Conservation (phyloP, 2,797 vertebrate genomes). For the Girardinus metallicus region DNA sequence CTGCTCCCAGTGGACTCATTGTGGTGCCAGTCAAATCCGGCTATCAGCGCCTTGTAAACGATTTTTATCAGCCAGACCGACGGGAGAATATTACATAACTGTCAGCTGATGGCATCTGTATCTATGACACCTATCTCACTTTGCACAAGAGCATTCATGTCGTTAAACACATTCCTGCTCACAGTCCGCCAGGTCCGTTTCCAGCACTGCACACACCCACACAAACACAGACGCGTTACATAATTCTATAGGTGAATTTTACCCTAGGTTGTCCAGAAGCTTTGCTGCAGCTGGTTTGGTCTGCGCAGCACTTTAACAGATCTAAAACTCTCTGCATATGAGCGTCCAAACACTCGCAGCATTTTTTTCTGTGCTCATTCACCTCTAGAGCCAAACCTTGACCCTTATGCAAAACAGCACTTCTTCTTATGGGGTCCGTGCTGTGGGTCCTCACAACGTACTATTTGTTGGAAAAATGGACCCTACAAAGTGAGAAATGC, state of each 20-base stretch:
- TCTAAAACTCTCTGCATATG: conserved; percentile 28
- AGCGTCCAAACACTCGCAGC: not conserved
- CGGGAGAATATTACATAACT: conserved; percentile 76
- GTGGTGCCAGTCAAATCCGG: conserved; percentile 72
- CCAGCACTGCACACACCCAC: conserved; percentile 55
- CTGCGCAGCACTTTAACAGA: conserved; percentile 29
- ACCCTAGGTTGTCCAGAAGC: conserved; percentile 18
- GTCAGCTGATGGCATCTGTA: conserved; percentile 63
- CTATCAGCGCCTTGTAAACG: conserved; percentile 66
- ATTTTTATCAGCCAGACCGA: conserved; percentile 64
- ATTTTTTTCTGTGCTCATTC: too few relatives aligned
- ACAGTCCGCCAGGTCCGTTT: conserved; percentile 39
- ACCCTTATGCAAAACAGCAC: too few relatives aligned
- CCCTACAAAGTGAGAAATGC: not conserved
- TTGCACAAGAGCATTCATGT: conserved; percentile 37
- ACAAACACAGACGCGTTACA: conserved; percentile 61
- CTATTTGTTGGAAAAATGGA: too few relatives aligned
- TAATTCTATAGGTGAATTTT: conserved; percentile 59
- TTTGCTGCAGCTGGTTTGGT: conserved; percentile 33
- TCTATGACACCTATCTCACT: conserved; percentile 46
- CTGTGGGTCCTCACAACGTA: not conserved
- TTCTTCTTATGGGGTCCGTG: not conserved
- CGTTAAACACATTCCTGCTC: conserved; percentile 42
- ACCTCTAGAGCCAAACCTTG: too few relatives aligned
- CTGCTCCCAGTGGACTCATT: conserved; percentile 56